Base-by-base conservation (phyloP, 2,113 vertebrate genomes). In the Cynoglossus semilaevis region DNA sequence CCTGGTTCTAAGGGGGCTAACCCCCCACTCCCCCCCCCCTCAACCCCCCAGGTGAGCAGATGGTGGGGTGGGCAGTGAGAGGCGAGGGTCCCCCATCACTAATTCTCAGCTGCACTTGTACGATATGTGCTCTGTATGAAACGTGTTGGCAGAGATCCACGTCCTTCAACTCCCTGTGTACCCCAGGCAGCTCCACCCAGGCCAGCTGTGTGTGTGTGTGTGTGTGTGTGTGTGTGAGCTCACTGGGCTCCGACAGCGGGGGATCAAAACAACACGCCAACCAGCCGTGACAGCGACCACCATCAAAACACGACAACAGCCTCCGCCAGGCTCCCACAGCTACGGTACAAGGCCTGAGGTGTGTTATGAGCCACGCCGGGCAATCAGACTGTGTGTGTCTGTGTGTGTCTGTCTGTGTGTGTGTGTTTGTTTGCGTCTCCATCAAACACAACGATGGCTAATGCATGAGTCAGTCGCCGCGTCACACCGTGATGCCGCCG, bases 111-210 rank as follows among this genome's bases (percentile, higher is more conserved):
- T 71, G 52, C 64, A 70, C 77, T 85, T 76, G 74, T 74, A 85
- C 78, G 87, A 87, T 85, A 86, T 83, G 80, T 59, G 73, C 81
- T 63, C 82, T 80, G 85, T 85, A 82, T 81, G 80, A 90, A 89
- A 90, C 82, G 81, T 54, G 74, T 84, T 91, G 90, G 89, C 90
- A 80, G 60, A 40, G 59, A 76, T 89, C 89, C 90, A 90, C 59
- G 88, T 88, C 88, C 87, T 90, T 90, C 88, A 90, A 78, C 85
- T 86, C 84, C 77, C 73, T 51, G 19, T 65, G 76, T 69, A 58
- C 77, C 80, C 81, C 76, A 42, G 40, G 57, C 51, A 46, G 72
- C 84, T 85, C 85, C 84, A 83, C 87, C 87, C 84, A 17, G 63
- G 82, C 85, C 87, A 88, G 87, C 85, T 87, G 87, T 84, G 82